Evolutionary conservation across 2,888 invertebrate genomes (phyloP), one percentile per base, ranked within the genome.

Genomic region (Stegophylla sp.): DNA sequence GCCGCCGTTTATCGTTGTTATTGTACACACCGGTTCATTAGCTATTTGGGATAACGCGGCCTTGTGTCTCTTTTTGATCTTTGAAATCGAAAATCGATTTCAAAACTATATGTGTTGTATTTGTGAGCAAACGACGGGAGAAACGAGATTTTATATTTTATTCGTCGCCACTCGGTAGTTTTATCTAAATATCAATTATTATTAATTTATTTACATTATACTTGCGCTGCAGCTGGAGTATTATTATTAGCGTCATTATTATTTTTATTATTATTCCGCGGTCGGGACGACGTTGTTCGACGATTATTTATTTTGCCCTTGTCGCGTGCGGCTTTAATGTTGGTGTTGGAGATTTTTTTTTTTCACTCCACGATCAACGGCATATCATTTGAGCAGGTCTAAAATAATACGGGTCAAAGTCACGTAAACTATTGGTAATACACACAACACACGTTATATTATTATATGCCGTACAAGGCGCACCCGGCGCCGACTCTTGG

Each of bases 21-120:
- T 51, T 51, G 51, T 51, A 51, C 0, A 34, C 45, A 77, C 59
- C n/a, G 77, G 77, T 79, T 79, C 77, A 34, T 79, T 79, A 69
- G 67, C 20, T 69, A 69, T 79, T 79, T 79, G 34, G 77, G 69
- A 79, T 69, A 79, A 34, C 43, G 45, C 61, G 69, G 48, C 77
- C 77, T 79, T 79, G 77, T 59, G 48, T 61, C 48, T 61, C 48
- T 26, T 59, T 67, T 45, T 56, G 43, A 75, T 64, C 51, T 9
- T 63, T 41, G 64, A 75, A 51, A 75, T 41, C 64, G 75, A 53
- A 75, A 75, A 64, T 75, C 75, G 13, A 75, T 75, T 75, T 48
- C 13, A 45, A 34, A 34, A 5, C 34, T 7, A 34, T 34, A 34
- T 34, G 34, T 34, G 7, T 34, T 7, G 34, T 34, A 34, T 34